Evolutionary conservation across 2,888 invertebrate species (phyloP).

Genomic region (Molanna angustata): DNA sequence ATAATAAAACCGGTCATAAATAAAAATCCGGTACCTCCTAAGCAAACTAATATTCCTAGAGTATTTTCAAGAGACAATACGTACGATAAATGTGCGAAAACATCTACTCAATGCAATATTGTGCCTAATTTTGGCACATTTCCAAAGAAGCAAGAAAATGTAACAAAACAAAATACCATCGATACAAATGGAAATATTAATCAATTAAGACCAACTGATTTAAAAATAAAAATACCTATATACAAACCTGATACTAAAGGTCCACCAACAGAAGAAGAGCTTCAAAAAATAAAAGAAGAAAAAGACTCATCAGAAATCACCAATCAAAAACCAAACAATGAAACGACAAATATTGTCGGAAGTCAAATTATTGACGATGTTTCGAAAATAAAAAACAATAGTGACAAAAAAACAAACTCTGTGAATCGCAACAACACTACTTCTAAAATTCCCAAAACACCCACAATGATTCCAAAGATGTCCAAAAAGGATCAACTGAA

Average conservation of each 20-base stretch:
- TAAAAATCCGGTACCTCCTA: constrained; percentile 38
- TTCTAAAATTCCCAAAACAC: constrained; percentile 42
- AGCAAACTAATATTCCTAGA: constrained; percentile 47
- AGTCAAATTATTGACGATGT: neutral
- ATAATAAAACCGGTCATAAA: constrained; percentile 58
- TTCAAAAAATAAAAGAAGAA: constrained; percentile 40
- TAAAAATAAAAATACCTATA: constrained; percentile 28
- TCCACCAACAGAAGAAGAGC: constrained; percentile 46
- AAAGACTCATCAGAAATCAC: constrained; percentile 1
- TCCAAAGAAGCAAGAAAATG: neutral
- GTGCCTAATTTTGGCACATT: neutral
- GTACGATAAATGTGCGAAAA: constrained; percentile 27
- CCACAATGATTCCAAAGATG: constrained; percentile 35
- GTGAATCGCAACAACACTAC: constrained; percentile 34
- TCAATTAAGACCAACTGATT: constrained; percentile 24
- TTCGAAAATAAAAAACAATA: neutral
- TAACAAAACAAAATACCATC: neutral
- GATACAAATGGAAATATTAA: constrained; percentile 16
- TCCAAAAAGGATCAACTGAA: constrained; percentile 21
- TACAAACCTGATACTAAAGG: constrained; percentile 36
- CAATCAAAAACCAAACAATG: neutral
- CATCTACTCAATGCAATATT: constrained; percentile 2
- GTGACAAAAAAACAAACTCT: neutral
- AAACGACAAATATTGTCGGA: neutral
- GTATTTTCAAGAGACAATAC: constrained; percentile 43